Percentiles rank a stretch among this genome's conserved stretches.
These are phyloP conservation scores for Omphaloscelis lunosa DNA, from an alignment of 2,888 invertebrate genomes.

Conservation along the genomic window DNA sequence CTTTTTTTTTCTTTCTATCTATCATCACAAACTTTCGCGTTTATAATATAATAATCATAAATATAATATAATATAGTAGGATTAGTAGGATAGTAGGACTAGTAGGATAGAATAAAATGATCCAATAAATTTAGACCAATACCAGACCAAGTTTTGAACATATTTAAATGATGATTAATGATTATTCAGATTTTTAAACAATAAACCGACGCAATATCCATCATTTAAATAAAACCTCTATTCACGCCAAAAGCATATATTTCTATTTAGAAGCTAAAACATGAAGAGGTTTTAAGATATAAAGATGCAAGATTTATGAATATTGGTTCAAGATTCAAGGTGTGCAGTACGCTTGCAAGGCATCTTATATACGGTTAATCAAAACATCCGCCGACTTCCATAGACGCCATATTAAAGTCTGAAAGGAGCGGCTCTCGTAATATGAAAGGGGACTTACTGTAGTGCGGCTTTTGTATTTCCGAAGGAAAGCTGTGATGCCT, in stretches of 20 bases:
- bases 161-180: not conserved
- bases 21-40: no score
- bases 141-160: not conserved
- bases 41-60: no score
- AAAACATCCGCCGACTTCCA: conserved; percentile 56
- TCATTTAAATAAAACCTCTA: not conserved
- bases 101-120: not conserved
- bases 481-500: conserved; percentile 49
- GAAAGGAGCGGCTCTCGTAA: conserved; percentile 55
- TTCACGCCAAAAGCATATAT: not conserved
- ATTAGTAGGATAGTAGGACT: no score
- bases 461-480: conserved; percentile 51
- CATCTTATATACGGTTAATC: conserved; percentile 63
- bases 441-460: conserved; percentile 62
- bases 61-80: no score
- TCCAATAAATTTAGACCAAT: not conserved
- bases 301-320: conserved; percentile 43
- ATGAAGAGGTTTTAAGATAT: conserved; percentile 8
- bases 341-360: conserved; percentile 52
- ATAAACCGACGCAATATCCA: not conserved
- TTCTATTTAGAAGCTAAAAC: not conserved
- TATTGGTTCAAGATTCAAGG: conserved; percentile 29
- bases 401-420: conserved; percentile 57
- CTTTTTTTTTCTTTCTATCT: no score
- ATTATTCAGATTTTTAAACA: not conserved